Base-by-base conservation (phyloP, 2,113 vertebrate genomes). In the Salvelinus namaycush region DNA sequence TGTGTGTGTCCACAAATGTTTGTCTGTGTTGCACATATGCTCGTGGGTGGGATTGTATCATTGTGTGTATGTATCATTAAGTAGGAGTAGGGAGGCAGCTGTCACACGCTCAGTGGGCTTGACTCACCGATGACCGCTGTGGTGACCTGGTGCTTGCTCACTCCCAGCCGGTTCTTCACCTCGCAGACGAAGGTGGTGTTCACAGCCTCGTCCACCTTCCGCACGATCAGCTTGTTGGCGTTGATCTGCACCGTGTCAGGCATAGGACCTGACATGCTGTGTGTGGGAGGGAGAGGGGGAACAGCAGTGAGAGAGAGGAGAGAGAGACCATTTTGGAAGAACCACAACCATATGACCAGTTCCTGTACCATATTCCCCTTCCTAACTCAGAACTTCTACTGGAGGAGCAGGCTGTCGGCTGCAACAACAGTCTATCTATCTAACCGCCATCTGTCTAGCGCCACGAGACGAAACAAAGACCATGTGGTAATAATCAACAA, bases 141-240 rank as follows among this genome's bases (percentile, higher is more conserved):
- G 73, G 87, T 84, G 79, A 95, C 89, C 76, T 95, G 94, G 0
- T 89, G 81, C 0, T 68, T 87, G 76, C 88, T 89, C 0, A 82
- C 85, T 0, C 95, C 96, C 11, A 87, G 87, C 26, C 88, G 86
- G 85, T 93, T 94, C 84, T 85, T 89, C 51, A 85, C 92, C 78
- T 95, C 93, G 24, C 96, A 97, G 85, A 93, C 87, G 20, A 97
- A 96, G 4, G 96, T 96, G 62, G 95, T 95, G 86, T 97, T 97
- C 76, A 95, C 91, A 0, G 90, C 75, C 4, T 89, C 89, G 62
- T 96, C 95, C 89, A 97, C 95, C 1, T 92, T 91, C 73, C 78
- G 91, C 85, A 97, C 94, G 0, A 80, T 71, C 68, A 97, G 92
- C 66, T 76, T 87, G 70, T 94, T 89, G 16, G 85, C 85, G 0